Evolutionary conservation across 2,888 invertebrate genomes (phyloP), one percentile per base, ranked within the genome.

Genomic region (Euzetes globulus): DNA sequence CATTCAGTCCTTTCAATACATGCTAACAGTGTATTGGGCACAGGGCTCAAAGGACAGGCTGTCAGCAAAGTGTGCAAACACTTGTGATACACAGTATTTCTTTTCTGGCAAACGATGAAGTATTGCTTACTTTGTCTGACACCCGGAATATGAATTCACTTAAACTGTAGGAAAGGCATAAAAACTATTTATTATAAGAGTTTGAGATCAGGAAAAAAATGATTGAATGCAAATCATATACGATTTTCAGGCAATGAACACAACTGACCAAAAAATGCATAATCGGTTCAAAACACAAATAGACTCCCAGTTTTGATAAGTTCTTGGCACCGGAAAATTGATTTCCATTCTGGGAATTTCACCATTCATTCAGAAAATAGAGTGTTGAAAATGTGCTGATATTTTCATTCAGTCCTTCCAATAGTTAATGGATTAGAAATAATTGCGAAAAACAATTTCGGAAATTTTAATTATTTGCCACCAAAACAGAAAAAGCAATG

Each of bases 211-310:
- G 19, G 1, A 27, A 15, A 15, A 25, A 25, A 58, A 58, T 58
- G 58, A 58, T 58, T 58, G 58, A 58, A 58, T 58, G 58, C 58
- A 17, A 58, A 58, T 58, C 25, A 58, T 58, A 58, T 25, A 11
- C 19, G 50, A 13, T 7, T 58, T 58, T 58, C 1, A 9, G n/a
- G 6, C 41, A 4, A 11, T 41, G 41, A 41, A 41, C n/a, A 58
- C 27, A 58, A 19, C 17, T 58, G 19, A 58, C 19, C 17, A 58
- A 58, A 11, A n/a, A 55, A 58, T 58, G 22, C n/a, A 27, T 58
- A 58, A 58, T 58, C 17, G 15, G 58, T 22, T 19, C 4, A 52
- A 25, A 27, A 27, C 15, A 58, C 11, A 58, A 27, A 58, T 58
- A 58, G 15, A 27, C 22, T 25, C 19, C 11, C 19, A 6, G n/a